A percentile compares a stretch with the other conserved stretches of the same genome.
phyloP scores from a whole-genome alignment of 2,797 vertebrate genomes.

The Orestias chungarensis region DNA sequence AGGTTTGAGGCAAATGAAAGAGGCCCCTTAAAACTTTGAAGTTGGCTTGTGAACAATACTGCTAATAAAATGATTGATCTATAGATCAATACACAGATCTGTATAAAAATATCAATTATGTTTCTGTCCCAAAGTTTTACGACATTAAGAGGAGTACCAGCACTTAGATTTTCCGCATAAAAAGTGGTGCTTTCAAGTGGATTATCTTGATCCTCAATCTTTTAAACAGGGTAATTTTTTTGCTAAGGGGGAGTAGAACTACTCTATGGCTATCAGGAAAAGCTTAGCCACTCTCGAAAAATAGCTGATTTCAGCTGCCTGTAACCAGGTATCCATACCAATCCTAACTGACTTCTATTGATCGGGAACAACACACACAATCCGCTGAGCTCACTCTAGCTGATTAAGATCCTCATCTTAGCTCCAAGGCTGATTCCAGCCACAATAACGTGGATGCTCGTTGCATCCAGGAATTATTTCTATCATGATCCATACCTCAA shows the following conservation, averaged over 20 bases:
- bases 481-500: neutral
- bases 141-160: too few species aligned
- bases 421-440: neutral
- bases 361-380: neutral
- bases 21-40: too few species aligned
- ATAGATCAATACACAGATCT: too few species aligned
- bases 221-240: neutral
- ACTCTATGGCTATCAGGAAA: neutral
- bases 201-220: neutral
- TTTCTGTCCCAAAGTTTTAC: too few species aligned
- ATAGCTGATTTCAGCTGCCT: neutral
- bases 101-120: too few species aligned
- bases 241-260: neutral
- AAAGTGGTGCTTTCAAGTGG: too few species aligned
- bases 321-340: too few species aligned
- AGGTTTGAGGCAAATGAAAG: too few species aligned
- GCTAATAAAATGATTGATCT: too few species aligned
- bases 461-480: neutral
- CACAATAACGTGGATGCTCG: neutral
- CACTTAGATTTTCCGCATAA: too few species aligned
- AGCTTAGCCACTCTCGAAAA: neutral
- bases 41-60: too few species aligned
- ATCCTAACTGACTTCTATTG: too few species aligned
- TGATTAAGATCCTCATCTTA: neutral
- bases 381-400: neutral